Conservation (phyloP, 2,113 vertebrate genomes). For the Lepus americanus region DNA sequence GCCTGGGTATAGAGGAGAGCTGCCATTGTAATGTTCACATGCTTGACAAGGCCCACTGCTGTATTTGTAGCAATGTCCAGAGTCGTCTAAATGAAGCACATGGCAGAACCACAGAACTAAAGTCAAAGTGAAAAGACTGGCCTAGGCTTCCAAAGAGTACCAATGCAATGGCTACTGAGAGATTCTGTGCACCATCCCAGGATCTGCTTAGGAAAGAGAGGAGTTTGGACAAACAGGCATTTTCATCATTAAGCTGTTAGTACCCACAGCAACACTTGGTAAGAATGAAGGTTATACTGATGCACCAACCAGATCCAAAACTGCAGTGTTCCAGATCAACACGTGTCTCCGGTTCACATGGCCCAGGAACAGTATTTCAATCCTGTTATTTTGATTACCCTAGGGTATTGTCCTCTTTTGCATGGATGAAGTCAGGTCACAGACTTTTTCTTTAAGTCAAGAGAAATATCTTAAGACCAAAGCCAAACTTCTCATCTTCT, state of each 20-base stretch:
- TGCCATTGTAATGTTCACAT: not conserved
- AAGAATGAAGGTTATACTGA: not conserved
- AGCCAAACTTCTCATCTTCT: not conserved
- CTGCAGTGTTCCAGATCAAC: not conserved
- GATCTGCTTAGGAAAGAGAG: not conserved
- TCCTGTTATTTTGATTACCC: not conserved
- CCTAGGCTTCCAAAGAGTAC: not conserved
- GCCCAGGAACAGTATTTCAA: not conserved
- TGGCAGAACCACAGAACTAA: not conserved
- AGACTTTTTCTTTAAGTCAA: not conserved
- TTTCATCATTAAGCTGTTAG: not conserved
- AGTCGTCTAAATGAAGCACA: not conserved
- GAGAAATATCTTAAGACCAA: not conserved
- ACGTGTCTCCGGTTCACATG: not conserved
- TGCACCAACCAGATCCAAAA: not conserved
- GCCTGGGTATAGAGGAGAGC: not conserved
- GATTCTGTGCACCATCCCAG: not conserved
- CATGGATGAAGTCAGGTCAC: not conserved
- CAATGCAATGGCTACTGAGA: not conserved
- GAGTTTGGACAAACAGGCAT: not conserved
- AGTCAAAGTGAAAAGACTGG: not conserved
- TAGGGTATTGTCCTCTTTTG: not conserved
- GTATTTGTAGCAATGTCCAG: not conserved
- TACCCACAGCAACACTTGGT: not conserved
- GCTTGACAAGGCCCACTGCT: no score